Conservation (phyloP, 2,888 invertebrate species). For the Tachina fera region DNA sequence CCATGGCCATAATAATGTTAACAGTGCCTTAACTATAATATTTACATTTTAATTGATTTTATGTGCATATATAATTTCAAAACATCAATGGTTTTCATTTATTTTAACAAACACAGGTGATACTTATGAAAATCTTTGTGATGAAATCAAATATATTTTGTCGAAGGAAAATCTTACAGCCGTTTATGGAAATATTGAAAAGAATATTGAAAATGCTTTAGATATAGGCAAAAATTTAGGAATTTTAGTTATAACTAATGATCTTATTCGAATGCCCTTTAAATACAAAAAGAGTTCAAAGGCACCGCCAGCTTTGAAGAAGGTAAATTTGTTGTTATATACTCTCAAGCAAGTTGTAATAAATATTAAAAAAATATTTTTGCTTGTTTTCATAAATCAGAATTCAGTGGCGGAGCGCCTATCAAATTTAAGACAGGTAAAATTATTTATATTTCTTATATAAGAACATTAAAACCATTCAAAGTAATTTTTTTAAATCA, state of each 20-base stretch:
- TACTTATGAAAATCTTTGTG: constrained; percentile 69
- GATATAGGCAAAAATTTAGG: constrained; percentile 69
- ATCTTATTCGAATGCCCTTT: constrained; percentile 67
- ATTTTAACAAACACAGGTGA: constrained; percentile 68
- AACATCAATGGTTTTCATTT: background rate
- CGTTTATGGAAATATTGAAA: constrained; percentile 37
- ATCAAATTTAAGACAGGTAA: no score
- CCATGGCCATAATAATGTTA: no score
- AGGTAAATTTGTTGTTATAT: background rate
- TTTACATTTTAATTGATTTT: no score
- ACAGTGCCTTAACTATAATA: no score
- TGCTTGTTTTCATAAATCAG: no score
- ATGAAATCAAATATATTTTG: constrained; percentile 61
- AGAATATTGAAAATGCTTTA: constrained; percentile 62
- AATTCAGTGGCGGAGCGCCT: no score
- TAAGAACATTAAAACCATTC: no score
- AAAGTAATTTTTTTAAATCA: no score
- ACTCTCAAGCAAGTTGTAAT: background rate
- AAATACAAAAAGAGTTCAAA: constrained; percentile 38
- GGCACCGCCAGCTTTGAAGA: background rate
- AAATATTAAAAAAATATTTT: background rate
- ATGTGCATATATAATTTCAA: no score
- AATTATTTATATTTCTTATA: no score
- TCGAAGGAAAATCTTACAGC: constrained; percentile 31
- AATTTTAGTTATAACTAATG: constrained; percentile 62